Evolutionary conservation across 1,140 invertebrate genomes (phyloP).

Genomic region (Drosophila nasuta): DNA sequence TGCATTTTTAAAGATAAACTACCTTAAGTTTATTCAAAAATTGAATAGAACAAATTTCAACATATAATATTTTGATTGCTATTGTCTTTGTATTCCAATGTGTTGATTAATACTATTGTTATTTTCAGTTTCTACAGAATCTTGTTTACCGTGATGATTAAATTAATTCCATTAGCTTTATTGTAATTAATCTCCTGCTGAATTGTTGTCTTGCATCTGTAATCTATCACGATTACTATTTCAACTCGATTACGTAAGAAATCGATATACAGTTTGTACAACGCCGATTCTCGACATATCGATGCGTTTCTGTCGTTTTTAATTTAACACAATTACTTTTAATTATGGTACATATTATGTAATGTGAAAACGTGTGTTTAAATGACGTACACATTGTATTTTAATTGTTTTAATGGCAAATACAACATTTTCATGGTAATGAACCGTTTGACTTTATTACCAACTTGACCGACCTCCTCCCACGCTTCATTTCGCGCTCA

Average conservation of each 20-base stretch:
- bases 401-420: slow-evolving; percentile 66
- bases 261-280: background rate
- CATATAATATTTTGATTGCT: no score
- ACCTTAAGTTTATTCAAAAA: no score
- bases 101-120: background rate
- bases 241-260: background rate
- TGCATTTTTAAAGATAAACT: background rate
- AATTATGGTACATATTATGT: slow-evolving; percentile 52
- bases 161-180: no score
- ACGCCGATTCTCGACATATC: background rate
- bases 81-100: no score
- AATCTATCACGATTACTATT: background rate
- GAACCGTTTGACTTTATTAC: slow-evolving; percentile 70
- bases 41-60: no score
- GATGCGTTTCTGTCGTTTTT: slow-evolving; percentile 21
- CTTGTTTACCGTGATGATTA: no score
- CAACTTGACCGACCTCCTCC: slow-evolving; percentile 12
- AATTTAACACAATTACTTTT: slow-evolving; percentile 62
- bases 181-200: background rate
- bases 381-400: slow-evolving; percentile 60
- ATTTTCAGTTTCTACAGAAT: background rate
- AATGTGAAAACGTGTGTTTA: slow-evolving; percentile 46
- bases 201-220: no score
- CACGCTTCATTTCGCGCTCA: background rate
- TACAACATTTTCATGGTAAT: slow-evolving; percentile 42